phyloP scores from a whole-genome alignment of 2,888 invertebrate species.

The Lottia scabra region DNA sequence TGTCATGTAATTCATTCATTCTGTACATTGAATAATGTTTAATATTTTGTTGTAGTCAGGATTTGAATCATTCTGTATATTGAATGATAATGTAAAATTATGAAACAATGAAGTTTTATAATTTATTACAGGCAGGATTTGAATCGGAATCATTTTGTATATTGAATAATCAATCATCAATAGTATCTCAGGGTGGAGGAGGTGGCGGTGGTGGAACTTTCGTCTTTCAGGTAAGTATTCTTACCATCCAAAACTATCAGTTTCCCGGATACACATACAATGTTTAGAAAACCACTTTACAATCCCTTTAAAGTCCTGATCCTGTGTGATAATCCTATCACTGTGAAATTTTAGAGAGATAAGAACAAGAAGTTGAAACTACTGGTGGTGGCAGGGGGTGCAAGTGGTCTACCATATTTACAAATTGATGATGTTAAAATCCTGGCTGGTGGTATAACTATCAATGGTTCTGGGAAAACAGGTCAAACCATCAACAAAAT shows the following conservation, averaged over 20 bases:
- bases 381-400: neutral
- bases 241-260: no score
- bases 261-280: no score
- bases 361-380: neutral
- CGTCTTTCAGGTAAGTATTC: neutral
- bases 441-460: neutral
- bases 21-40: no score
- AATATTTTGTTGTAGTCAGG: no score
- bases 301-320: no score
- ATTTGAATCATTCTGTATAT: no score
- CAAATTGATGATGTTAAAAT: neutral
- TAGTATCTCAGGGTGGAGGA: neutral
- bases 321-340: no score
- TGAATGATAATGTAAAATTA: no score
- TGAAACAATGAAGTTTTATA: no score
- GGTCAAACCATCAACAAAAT: neutral
- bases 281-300: no score
- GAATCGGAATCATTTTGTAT: neutral
- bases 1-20: no score
- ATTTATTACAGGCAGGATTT: neutral
- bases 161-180: neutral
- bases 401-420: neutral
- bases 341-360: no score
- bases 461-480: neutral
- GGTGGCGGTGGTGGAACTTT: neutral